Conservation (phyloP, 2,113 vertebrate species). For the Pterocles gutturalis region DNA sequence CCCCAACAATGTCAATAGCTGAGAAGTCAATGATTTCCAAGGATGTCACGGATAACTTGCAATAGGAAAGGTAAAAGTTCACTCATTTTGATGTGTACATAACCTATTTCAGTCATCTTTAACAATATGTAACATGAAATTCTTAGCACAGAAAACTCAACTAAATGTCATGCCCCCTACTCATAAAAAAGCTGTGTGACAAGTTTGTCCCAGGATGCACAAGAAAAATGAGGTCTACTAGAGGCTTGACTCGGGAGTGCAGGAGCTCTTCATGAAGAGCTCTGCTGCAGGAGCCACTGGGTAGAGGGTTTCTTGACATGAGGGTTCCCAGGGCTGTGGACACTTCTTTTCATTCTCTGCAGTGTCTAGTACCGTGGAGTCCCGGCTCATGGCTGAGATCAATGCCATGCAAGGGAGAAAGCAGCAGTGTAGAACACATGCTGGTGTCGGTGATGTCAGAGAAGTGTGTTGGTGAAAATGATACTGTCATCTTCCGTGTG, state of each 20-base stretch:
- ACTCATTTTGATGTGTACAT: slow-evolving; percentile 68
- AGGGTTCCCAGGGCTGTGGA: not conserved
- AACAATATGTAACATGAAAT: slow-evolving; percentile 74
- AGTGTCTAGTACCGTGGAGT: not conserved
- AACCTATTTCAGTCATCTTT: slow-evolving; percentile 69
- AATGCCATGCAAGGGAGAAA: not conserved
- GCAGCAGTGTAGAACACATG: not conserved
- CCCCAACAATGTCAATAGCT: slow-evolving; percentile 62
- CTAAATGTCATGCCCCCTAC: slow-evolving; percentile 10
- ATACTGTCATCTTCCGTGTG: not conserved
- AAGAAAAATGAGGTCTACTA: not conserved
- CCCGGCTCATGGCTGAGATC: not conserved
- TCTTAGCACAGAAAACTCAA: slow-evolving; percentile 50
- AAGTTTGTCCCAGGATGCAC: not conserved
- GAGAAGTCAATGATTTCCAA: slow-evolving; percentile 79
- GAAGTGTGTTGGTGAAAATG: not conserved
- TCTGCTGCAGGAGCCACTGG: not conserved
- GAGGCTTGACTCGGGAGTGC: not conserved
- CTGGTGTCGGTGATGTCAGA: not conserved
- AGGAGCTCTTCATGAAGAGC: not conserved
- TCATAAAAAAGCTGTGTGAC: slow-evolving; percentile 3
- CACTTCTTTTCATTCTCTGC: not conserved
- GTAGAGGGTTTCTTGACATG: not conserved
- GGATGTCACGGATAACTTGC: slow-evolving; percentile 72
- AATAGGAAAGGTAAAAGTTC: slow-evolving; percentile 76